Evolutionary conservation across 2,113 vertebrate genomes (phyloP).

Genomic region (Rhinopomastus cyanomelas): DNA sequence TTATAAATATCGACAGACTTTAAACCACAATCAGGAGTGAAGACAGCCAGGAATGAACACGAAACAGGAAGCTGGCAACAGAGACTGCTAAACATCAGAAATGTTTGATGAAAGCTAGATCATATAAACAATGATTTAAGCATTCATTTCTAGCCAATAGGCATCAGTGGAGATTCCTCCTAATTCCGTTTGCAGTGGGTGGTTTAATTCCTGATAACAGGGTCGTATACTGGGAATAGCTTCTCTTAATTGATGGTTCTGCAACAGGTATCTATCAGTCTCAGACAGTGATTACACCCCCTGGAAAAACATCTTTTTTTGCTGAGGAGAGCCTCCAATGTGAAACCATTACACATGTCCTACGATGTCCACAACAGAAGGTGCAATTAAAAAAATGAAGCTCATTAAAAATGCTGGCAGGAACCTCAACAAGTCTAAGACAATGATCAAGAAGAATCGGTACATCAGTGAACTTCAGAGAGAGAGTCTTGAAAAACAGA

Average conservation of each 20-base stretch:
- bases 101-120: constrained; percentile 19
- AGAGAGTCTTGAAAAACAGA: not conserved
- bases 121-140: constrained; percentile 9
- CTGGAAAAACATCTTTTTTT: constrained; percentile 46
- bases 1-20: not conserved
- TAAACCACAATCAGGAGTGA: not conserved
- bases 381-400: constrained; percentile 46
- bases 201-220: constrained; percentile 43
- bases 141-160: constrained; percentile 24
- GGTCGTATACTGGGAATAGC: constrained; percentile 7
- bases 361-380: not conserved
- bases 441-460: not conserved
- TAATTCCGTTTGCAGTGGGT: not conserved
- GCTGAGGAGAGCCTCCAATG: constrained; percentile 17
- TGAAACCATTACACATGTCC: constrained; percentile 22
- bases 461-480: not conserved
- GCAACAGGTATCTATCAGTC: constrained; percentile 16
- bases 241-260: constrained; percentile 31
- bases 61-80: accelerated
- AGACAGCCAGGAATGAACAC: not conserved
- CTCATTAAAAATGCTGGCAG: constrained; percentile 40
- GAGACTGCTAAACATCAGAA: not conserved
- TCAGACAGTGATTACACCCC: constrained; percentile 43
- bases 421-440: constrained; percentile 4
- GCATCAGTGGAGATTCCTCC: constrained; percentile 13